phyloP scores from a whole-genome alignment of 2,797 vertebrate genomes.

The Lepidocolaptes lacrymiger region DNA sequence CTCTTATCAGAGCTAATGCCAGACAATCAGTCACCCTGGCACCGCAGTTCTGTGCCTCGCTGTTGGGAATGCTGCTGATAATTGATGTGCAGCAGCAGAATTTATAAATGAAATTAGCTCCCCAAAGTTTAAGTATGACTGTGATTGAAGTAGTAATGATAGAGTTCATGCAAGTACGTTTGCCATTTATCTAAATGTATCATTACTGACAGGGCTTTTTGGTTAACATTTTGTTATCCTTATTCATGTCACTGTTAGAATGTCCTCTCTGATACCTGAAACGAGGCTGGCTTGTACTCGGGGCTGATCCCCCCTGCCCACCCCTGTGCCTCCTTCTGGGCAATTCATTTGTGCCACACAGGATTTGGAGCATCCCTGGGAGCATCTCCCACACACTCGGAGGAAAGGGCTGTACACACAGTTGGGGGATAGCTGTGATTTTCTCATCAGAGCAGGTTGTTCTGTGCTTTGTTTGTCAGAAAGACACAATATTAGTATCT shows the following conservation, averaged over 20 bases:
- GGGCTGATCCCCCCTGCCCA: not conserved
- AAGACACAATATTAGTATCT: not conserved
- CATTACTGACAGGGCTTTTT: slow-evolving; percentile 8
- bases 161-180: slow-evolving; percentile 8
- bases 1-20: slow-evolving; percentile 1
- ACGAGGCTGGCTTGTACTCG: not conserved
- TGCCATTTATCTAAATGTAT: slow-evolving; percentile 51
- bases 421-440: not conserved
- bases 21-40: not conserved
- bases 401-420: not conserved
- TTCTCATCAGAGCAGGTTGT: not conserved
- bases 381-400: not conserved
- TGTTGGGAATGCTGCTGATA: not conserved
- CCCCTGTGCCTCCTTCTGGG: not conserved
- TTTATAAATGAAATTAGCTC: slow-evolving; percentile 51
- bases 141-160: slow-evolving; percentile 46
- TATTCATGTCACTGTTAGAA: slow-evolving; percentile 2
- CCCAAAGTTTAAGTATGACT: slow-evolving; percentile 47
- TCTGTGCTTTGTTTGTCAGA: not conserved
- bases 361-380: not conserved
- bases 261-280: slow-evolving; percentile 30
- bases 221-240: slow-evolving; percentile 24
- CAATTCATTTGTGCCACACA: not conserved
- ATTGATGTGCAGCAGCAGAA: slow-evolving; percentile 40
- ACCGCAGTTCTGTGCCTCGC: not conserved